A percentile compares a stretch with the other conserved stretches of the same genome.
Conservation (phyloP, 2,888 invertebrate genomes). For the Sesamia inferens region DNA sequence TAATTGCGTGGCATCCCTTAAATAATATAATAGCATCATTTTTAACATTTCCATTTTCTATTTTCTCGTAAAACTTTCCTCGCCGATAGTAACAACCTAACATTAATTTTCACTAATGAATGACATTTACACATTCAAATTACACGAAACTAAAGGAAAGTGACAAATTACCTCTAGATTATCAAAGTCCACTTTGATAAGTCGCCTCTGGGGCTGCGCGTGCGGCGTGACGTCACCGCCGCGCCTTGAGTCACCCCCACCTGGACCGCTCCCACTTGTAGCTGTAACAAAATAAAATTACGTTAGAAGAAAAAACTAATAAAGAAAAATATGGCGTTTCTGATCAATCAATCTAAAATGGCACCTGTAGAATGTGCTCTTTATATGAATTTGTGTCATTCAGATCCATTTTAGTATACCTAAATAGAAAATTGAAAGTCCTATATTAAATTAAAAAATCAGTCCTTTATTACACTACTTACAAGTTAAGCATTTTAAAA, state of each 20-base stretch:
- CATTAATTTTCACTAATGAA: conserved; percentile 30
- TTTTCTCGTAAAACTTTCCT: neutral
- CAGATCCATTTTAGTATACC: neutral
- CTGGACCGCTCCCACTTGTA: conserved; percentile 82
- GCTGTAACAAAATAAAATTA: conserved; percentile 75
- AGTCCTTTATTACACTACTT: too few relatives aligned
- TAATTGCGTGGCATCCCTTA: too few relatives aligned
- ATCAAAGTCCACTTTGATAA: conserved; percentile 96
- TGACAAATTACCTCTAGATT: conserved; percentile 91
- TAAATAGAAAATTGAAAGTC: neutral
- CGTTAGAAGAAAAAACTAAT: conserved; percentile 7
- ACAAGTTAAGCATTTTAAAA: neutral
- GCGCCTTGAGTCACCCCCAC: conserved; percentile 89
- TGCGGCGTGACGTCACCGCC: conserved; percentile 90
- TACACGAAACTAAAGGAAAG: conserved; percentile 25
- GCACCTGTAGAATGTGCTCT: too few relatives aligned
- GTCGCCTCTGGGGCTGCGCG: conserved; percentile 90
- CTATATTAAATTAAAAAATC: neutral
- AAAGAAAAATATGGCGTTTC: neutral
- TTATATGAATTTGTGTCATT: neutral
- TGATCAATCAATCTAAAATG: neutral
- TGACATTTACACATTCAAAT: conserved; percentile 18
- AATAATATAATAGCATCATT: too few relatives aligned
- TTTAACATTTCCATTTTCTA: neutral
- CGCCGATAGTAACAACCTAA: neutral